phyloP scores from a whole-genome alignment of 2,888 invertebrate species.

The Apamea sordens region DNA sequence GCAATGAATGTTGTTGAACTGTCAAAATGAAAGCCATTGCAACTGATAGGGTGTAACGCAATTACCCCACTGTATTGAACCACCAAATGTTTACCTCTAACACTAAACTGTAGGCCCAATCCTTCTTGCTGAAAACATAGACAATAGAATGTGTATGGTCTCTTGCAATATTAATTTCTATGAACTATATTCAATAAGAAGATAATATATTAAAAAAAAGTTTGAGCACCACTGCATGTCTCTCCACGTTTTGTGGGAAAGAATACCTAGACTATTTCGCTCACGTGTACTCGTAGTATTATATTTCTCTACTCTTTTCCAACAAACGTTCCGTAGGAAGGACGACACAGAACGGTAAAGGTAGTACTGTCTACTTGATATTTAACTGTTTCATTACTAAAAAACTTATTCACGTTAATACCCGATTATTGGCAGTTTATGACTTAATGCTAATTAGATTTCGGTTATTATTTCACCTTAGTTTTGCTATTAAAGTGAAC shows the following conservation, averaged over 20 bases:
- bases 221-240: conserved; percentile 61
- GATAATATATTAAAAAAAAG: conserved; percentile 6
- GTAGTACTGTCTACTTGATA: not conserved
- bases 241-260: conserved; percentile 68
- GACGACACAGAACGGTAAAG: not conserved
- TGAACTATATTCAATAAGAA: not conserved
- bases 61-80: too few species aligned
- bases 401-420: too few species aligned
- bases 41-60: too few species aligned
- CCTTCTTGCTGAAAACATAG: not conserved
- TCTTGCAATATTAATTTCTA: not conserved
- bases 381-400: not conserved
- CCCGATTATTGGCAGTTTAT: not conserved
- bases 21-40: too few species aligned
- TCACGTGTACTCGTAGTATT: conserved; percentile 77
- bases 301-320: conserved; percentile 47
- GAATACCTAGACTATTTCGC: conserved; percentile 31
- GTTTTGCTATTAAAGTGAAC: not conserved
- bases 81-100: not conserved
- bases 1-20: too few species aligned
- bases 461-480: not conserved
- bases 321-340: not conserved
- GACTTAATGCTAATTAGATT: not conserved
- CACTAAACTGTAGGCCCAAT: not conserved
- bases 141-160: not conserved